phyloP scores from a whole-genome alignment of 2,888 invertebrate genomes.

The Apantesis nais region DNA sequence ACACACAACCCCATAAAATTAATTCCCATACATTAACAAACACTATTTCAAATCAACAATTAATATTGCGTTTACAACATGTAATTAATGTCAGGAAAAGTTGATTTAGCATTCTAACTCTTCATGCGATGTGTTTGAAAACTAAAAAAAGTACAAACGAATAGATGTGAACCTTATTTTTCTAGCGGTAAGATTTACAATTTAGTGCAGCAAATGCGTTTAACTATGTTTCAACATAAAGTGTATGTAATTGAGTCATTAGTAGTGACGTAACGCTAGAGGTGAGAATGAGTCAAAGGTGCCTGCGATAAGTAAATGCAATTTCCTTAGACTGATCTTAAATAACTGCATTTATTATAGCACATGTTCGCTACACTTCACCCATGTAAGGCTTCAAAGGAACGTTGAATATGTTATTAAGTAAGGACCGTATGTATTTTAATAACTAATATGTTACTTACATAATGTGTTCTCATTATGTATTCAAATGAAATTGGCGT shows the following conservation, averaged over 20 bases:
- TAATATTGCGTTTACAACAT: conserved; percentile 64
- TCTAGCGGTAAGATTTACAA: conserved; percentile 9
- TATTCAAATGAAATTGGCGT: conserved; percentile 4
- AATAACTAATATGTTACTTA: conserved; percentile 27
- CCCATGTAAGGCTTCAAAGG: conserved; percentile 50
- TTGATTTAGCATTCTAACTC: conserved; percentile 62
- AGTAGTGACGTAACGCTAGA: conserved; percentile 68
- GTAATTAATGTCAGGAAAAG: conserved; percentile 69
- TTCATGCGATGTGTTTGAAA: conserved; percentile 56
- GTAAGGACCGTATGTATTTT: conserved; percentile 33
- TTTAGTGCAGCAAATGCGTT: conserved; percentile 6
- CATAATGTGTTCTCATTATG: conserved; percentile 10
- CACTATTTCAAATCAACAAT: conserved; percentile 63
- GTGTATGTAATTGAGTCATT: conserved; percentile 73
- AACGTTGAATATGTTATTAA: conserved; percentile 41
- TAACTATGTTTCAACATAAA: conserved; percentile 37
- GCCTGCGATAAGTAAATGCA: conserved; percentile 73
- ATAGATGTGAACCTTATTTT: conserved; percentile 16
- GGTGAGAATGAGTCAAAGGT: conserved; percentile 74
- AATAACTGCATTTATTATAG: conserved; percentile 61
- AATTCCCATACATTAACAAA: conserved; percentile 45
- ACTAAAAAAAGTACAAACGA: conserved; percentile 8
- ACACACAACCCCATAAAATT: conserved; percentile 26
- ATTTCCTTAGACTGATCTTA: conserved; percentile 68
- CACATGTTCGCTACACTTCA: conserved; percentile 38